Base-by-base conservation (phyloP, 2,113 vertebrate genomes). In the Tringa solitaria region DNA sequence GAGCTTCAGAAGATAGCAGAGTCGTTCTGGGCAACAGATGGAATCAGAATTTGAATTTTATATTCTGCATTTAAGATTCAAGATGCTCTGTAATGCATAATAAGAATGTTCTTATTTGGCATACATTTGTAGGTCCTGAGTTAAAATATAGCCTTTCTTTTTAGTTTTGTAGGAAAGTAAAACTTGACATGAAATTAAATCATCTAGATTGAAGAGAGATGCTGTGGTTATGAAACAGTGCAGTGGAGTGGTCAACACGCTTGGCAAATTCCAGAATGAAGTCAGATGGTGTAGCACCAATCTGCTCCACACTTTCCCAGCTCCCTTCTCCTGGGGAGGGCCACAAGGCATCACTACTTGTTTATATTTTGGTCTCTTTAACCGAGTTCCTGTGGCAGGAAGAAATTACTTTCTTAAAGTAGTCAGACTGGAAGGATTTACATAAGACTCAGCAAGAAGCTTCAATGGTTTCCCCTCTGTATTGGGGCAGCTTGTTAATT, bases 341-440 rank as follows among this genome's bases (percentile, higher is more conserved):
- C 56, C 39, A 84, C 68, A 60, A 87, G 45, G 7, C 56, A 79
- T 54, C 59, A 30, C 6, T 86, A 56, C n/a, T 84, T 84, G 50
- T 83, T 96, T 91, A 45, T 69, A 37, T 57, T 84, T 96, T 0
- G 0, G 7, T 91, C 30, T 87, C 73, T 88, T 91, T 75, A 83
- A 84, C 90, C 64, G 80, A 51, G 41, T 67, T 83, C 90, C 33
- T 68, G 27, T 92, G 57, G 76, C 68, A 89, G 78, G 28, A 95
- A 68, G 64, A 94, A 87, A 94, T 88, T 73, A 69, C 28, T 80
- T 84, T 86, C 51, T 79, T 69, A 54, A 92, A 70, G 70, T 51
- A 82, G 70, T 83, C n/a, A 46, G 19, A 37, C 23, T 61, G 28
- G 26, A 94, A 87, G 59, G 50, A 87, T 93, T 94, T 95, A 63